A percentile compares a stretch with the other conserved stretches of the same genome.
phyloP scores from a whole-genome alignment of 2,888 invertebrate genomes.

The Sarcophaga caerulescens region DNA sequence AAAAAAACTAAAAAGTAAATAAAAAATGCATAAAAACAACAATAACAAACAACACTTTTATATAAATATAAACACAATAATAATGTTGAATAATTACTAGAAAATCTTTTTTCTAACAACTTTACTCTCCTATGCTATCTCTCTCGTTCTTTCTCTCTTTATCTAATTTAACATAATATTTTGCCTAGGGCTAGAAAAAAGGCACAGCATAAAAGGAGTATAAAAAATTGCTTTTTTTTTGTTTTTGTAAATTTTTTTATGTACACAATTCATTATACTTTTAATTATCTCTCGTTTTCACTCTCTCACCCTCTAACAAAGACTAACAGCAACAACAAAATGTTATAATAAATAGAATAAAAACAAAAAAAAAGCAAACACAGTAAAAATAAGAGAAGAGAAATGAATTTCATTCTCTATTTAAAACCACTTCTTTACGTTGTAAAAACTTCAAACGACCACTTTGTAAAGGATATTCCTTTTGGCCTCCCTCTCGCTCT shows the following conservation, averaged over 20 bases:
- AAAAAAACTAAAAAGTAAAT: neutral
- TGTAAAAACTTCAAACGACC: slow-evolving; percentile 49
- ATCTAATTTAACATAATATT: neutral
- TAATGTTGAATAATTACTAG: slow-evolving; percentile 55
- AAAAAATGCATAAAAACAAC: neutral
- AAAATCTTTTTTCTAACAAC: slow-evolving; percentile 38
- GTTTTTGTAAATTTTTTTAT: slow-evolving; percentile 31
- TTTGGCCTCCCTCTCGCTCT: neutral
- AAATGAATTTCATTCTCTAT: slow-evolving; percentile 29
- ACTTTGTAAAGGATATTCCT: slow-evolving; percentile 27
- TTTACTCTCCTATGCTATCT: neutral
- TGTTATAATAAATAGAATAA: neutral
- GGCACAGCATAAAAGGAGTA: slow-evolving; percentile 29
- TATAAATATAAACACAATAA: slow-evolving; percentile 58
- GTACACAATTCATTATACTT: slow-evolving; percentile 66
- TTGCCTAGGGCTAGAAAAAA: slow-evolving; percentile 18
- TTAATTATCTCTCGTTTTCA: slow-evolving; percentile 57
- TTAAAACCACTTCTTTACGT: slow-evolving; percentile 51
- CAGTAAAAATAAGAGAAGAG: slow-evolving; percentile 1
- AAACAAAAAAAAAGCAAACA: neutral
- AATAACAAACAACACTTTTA: slow-evolving; percentile 28
- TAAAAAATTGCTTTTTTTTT: slow-evolving; percentile 7
- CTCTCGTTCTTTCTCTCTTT: neutral
- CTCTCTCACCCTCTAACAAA: slow-evolving; percentile 18
- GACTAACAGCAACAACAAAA: neutral